Base-by-base conservation (phyloP, 2,888 invertebrate genomes). In the Maniola hyperantus region DNA sequence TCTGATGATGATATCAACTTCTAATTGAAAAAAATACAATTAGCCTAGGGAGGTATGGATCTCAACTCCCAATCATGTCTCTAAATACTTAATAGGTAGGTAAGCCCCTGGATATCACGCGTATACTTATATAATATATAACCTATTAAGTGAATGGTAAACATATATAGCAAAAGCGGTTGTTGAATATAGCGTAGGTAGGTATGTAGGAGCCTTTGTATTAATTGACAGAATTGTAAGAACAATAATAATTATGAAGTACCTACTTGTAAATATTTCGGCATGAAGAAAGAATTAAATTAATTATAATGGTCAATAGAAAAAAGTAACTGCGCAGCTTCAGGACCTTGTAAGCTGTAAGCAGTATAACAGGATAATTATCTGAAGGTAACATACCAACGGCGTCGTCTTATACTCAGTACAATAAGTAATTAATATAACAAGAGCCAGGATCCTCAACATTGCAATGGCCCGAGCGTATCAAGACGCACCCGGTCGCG, bases 391-490 rank as follows among this genome's bases (percentile, higher is more conserved):
- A 46, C 67, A 67, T 69, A 57, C 67, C 67, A 60, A 55, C 57
- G 26, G 33, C 62, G n/a, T 51, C 51, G 11, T 59, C 69, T 64
- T 69, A 71, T 68, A 72, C 71, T 71, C 70, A 70, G 64, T 33
- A 57, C 48, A 64, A 63, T 63, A 46, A n/a, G n/a, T n/a, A n/a
- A n/a, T n/a, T n/a, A n/a, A n/a, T n/a, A n/a, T n/a, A n/a, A n/a
- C n/a, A n/a, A 59, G 60, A 15, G 42, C 51, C 68, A 39, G 68
- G 42, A 67, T 58, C 65, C 33, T 39, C 51, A 54, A 34, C 54
- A 70, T 66, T 53, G 51, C 62, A 51, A 64, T 59, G 55, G 50
- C 39, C 59, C 15, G 20, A 60, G n/a, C 11, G 15, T 54, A 50
- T 48, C 55, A n/a, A 61, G 34, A 13, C 18, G 63, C 69, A 65